These are phyloP conservation scores for Gasterosteus aculeatus DNA, from an alignment of 2,113 vertebrate species.

Conservation along the genomic window DNA sequence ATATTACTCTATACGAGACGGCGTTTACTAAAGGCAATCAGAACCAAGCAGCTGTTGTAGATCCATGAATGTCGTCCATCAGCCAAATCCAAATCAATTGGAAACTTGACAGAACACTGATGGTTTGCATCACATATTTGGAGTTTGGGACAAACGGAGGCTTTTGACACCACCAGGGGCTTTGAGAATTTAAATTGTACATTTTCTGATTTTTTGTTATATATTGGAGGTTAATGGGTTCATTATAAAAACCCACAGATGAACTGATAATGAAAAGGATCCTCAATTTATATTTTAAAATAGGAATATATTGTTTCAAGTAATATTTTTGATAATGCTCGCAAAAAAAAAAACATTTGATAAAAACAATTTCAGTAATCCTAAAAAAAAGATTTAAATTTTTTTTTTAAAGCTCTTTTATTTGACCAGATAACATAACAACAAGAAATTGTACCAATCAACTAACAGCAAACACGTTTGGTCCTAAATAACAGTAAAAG, in stretches of 20 bases:
- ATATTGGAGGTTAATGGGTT: background rate
- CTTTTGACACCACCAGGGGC: background rate
- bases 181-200: background rate
- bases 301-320: background rate
- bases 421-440: constrained; percentile 46
- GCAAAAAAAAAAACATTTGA: background rate
- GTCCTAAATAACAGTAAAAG: constrained; percentile 7
- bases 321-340: background rate
- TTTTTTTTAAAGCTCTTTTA: constrained; percentile 61
- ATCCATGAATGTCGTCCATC: background rate
- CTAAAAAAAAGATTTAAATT: background rate
- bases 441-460: constrained; percentile 12
- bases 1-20: too few species aligned
- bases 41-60: background rate
- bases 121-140: background rate
- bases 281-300: background rate
- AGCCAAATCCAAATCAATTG: background rate
- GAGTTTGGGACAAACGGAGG: background rate
- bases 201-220: background rate
- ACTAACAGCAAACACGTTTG: constrained; percentile 37
- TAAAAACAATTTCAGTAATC: background rate
- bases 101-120: background rate
- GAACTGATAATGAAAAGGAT: background rate
- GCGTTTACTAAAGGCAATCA: background rate
- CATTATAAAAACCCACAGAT: background rate